Base-by-base conservation (phyloP, 1,140 invertebrate genomes). In the Drosophila nigromelanica region DNA sequence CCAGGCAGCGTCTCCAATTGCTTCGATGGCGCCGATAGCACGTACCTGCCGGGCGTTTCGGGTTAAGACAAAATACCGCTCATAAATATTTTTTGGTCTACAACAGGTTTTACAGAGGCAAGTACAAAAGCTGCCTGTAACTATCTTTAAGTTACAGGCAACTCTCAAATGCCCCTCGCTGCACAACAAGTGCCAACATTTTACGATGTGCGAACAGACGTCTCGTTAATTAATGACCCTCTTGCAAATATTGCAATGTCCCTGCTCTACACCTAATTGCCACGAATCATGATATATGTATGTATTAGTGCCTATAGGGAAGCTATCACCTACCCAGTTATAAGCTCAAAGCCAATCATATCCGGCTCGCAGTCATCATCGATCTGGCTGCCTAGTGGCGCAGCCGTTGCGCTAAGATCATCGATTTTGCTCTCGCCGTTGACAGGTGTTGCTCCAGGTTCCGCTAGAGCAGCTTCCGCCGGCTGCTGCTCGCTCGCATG, bases 321-420 rank as follows among this genome's bases (percentile, higher is more conserved):
- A 39, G 51, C 51, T 54, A 54, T 96, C 42, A 83, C 90, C 93
- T 92, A 94, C 94, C 97, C 97, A 73, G 97, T 98, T 78, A 98
- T 95, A 64, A 98, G 94, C 93, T 98, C 97, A 92, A 98, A 98
- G 80, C 96, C 96, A 76, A 97, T 95, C 95, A 96, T 97, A 93
- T 97, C 96, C 55, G 96, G 94, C 92, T 97, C 96, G 90, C 96
- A 97, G 89, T 97, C 96, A 73, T 96, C 95, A 55, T 91, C 90
- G 50, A 72, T 54, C 69, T 69, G 82, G 69, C 68, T 87, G 91
- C 96, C 95, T 75, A 96, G 47, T 40, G 70, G 60, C 47, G 68
- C 55, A 51, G 55, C 56, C 63, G 62, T 61, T 59, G 47, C 58
- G 50, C 39, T 27, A 10, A 63, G 72, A 73, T 80, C 72, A 75